Percentiles rank a stretch among this genome's conserved stretches.
Evolutionary conservation across 2,888 invertebrate genomes (phyloP).

Genomic region (Eutolmus rufibarbis): DNA sequence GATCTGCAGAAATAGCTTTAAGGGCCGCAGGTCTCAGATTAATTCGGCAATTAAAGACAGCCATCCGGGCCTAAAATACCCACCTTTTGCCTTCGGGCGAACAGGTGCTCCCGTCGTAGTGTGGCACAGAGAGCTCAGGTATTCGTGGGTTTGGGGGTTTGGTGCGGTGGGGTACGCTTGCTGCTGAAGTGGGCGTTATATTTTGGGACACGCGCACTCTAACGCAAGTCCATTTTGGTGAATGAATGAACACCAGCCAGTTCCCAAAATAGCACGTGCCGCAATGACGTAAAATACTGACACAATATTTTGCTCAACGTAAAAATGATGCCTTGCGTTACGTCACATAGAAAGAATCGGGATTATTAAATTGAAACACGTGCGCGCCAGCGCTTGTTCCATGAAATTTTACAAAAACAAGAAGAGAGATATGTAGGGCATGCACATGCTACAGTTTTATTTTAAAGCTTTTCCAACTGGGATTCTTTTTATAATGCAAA

Average conservation of each 20-base stretch:
- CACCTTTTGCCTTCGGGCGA: neutral
- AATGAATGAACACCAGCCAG: constrained; percentile 40
- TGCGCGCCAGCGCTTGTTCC: neutral
- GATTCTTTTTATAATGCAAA: neutral
- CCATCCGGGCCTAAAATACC: neutral
- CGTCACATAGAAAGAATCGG: neutral
- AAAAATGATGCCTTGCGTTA: neutral
- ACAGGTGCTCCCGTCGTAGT: neutral
- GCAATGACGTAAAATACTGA: constrained; percentile 46
- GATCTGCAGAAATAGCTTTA: neutral
- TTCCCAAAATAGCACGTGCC: constrained; percentile 45
- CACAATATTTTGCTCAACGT: constrained; percentile 11
- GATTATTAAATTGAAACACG: neutral
- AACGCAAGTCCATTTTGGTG: neutral
- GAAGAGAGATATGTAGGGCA: neutral
- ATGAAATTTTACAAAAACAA: neutral
- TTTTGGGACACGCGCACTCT: neutral
- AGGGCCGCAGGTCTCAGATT: neutral
- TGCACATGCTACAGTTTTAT: neutral
- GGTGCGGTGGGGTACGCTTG: neutral
- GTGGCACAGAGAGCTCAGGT: neutral
- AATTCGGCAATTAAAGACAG: neutral
- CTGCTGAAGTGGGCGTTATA: neutral
- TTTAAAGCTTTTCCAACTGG: neutral
- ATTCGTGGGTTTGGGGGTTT: neutral